A percentile compares a stretch with the other conserved stretches of the same genome.
Evolutionary conservation across 2,797 vertebrate species (phyloP).

Genomic region (Siniperca undulata): DNA sequence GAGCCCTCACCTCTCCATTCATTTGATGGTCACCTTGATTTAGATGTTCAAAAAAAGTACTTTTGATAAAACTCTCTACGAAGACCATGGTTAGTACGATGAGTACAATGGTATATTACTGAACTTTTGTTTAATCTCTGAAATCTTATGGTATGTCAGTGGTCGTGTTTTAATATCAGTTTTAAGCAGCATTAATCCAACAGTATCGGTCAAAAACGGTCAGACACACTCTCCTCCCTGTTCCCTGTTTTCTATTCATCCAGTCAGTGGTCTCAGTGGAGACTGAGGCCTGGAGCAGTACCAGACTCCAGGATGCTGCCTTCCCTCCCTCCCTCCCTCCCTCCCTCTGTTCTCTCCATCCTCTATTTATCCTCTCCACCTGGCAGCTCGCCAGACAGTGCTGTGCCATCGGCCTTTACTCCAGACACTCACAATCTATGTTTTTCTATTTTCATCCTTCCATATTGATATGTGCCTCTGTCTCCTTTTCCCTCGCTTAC

Average conservation of each 20-base stretch:
- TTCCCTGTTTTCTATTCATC: conserved; percentile 33
- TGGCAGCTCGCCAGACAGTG: conserved; percentile 56
- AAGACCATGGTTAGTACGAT: too few species aligned
- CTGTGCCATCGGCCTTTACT: conserved; percentile 36
- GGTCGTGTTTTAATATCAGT: neutral
- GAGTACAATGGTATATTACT: too few species aligned
- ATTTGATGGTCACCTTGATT: too few species aligned
- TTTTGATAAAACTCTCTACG: too few species aligned
- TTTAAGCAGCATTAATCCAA: conserved; percentile 7
- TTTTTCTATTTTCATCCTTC: conserved; percentile 46
- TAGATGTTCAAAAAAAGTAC: too few species aligned
- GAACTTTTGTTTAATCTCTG: too few species aligned
- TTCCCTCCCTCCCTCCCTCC: neutral
- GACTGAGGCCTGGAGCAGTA: conserved; percentile 51
- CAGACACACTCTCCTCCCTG: conserved; percentile 11
- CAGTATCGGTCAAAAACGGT: neutral
- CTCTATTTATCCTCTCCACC: conserved; percentile 48
- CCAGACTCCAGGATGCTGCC: conserved; percentile 28
- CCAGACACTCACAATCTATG: conserved; percentile 33
- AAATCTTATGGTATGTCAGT: neutral
- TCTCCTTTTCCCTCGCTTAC: neutral
- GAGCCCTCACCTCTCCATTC: too few species aligned
- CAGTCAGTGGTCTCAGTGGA: conserved; percentile 47
- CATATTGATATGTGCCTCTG: conserved; percentile 6
- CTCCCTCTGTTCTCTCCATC: conserved; percentile 34